Conservation (phyloP, 1,140 invertebrate genomes). For the Leptopilina clavipes region DNA sequence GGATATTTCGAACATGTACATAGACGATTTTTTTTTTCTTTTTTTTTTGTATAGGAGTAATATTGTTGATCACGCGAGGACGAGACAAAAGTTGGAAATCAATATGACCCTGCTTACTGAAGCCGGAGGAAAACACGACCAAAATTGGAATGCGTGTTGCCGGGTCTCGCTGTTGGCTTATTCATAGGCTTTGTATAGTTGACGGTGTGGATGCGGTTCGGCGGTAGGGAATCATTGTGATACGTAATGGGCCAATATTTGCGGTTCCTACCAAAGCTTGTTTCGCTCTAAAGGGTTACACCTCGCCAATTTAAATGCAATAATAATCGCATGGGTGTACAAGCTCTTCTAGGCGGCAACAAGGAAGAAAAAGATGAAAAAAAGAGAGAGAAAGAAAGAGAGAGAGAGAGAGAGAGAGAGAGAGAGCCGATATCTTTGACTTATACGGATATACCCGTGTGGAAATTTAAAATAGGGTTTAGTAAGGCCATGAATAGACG, state of each 20-base stretch:
- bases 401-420: no score
- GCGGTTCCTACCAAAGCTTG: slow-evolving; percentile 51
- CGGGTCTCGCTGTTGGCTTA: slow-evolving; percentile 29
- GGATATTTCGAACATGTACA: no score
- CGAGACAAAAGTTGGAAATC: slow-evolving; percentile 60
- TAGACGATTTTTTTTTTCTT: background rate
- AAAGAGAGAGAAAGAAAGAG: background rate
- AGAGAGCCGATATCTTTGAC: no score
- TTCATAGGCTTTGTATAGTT: slow-evolving; percentile 11
- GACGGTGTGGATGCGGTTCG: slow-evolving; percentile 24
- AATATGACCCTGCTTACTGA: slow-evolving; percentile 50
- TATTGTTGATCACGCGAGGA: slow-evolving; percentile 61
- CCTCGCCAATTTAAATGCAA: slow-evolving; percentile 32
- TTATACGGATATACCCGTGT: no score
- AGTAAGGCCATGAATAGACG: no score
- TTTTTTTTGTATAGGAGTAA: slow-evolving; percentile 47
- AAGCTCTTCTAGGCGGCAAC: background rate
- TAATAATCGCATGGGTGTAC: slow-evolving; percentile 24
- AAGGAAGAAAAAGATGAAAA: background rate
- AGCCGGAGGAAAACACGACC: slow-evolving; percentile 48
- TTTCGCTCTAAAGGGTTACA: slow-evolving; percentile 22
- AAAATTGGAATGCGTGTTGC: slow-evolving; percentile 39
- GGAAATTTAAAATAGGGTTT: no score
- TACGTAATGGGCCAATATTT: slow-evolving; percentile 68
- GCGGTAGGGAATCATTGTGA: slow-evolving; percentile 59